These are phyloP conservation scores for Caenorhabditis doughertyi DNA, from an alignment of 2,888 invertebrate species.

Conservation along the genomic window DNA sequence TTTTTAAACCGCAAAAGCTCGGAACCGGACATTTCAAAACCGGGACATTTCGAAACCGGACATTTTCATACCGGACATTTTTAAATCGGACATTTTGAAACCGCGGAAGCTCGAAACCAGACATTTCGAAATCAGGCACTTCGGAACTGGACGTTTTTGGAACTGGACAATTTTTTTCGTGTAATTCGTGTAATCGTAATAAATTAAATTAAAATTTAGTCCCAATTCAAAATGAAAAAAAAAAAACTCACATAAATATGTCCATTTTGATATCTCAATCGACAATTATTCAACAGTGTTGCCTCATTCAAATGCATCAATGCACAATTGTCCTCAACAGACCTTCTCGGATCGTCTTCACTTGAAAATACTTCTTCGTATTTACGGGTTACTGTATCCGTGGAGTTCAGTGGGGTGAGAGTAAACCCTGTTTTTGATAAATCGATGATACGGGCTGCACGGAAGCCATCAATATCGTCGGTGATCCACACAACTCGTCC, in stretches of 20 bases:
- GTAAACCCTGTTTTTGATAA: constrained; percentile 57
- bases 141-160: no score
- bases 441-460: constrained; percentile 59
- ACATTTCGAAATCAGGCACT: no score
- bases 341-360: constrained; percentile 90
- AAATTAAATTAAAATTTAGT: no score
- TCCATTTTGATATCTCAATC: constrained; percentile 92
- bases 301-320: constrained; percentile 98
- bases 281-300: constrained; percentile 93
- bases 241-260: constrained; percentile 93
- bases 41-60: not conserved
- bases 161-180: not conserved
- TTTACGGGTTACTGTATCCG: constrained; percentile 86
- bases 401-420: not conserved
- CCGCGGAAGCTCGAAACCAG: no score
- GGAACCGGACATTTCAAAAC: no score
- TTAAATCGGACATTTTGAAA: not conserved
- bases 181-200: no score
- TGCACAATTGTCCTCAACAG: constrained; percentile 97
- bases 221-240: no score
- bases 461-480: constrained; percentile 91
- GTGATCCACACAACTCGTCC: constrained; percentile 92
- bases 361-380: constrained; percentile 94
- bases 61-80: not conserved
- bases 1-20: no score